Conservation (phyloP, 1,140 invertebrate genomes). For the Temnothorax curvispinosus region DNA sequence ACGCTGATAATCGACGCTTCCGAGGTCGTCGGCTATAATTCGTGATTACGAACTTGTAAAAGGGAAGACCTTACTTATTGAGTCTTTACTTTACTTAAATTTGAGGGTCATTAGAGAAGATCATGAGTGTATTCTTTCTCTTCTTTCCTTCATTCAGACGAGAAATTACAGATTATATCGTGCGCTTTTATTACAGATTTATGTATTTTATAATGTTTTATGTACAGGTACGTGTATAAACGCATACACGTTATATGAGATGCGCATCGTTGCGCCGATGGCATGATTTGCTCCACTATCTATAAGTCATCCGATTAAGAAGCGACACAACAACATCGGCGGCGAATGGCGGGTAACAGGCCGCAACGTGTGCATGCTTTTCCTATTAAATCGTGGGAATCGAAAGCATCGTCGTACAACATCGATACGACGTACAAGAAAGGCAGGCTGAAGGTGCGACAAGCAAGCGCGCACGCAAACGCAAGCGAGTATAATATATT, state of each 20-base stretch:
- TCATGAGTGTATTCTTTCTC: not conserved
- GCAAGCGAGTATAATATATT: conserved; percentile 57
- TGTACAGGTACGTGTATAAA: not conserved
- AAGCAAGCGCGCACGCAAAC: conserved; percentile 33
- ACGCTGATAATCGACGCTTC: not conserved
- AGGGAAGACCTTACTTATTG: not conserved
- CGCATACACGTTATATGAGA: not conserved
- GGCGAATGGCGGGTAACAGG: not conserved
- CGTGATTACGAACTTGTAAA: not conserved
- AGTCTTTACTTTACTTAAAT: not conserved
- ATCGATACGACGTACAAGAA: conserved; percentile 26
- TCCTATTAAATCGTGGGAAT: conserved; percentile 57
- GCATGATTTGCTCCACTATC: conserved; percentile 10
- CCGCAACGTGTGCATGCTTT: not conserved
- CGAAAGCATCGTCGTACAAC: conserved; percentile 41
- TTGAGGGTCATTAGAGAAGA: not conserved
- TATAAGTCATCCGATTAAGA: conserved; percentile 14
- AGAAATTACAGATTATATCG: conserved; percentile 2
- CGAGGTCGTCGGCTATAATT: not conserved
- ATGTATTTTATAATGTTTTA: not conserved
- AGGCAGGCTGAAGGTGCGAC: conserved; percentile 32
- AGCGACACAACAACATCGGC: conserved; percentile 9
- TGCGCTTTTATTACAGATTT: not conserved
- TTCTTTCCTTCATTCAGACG: not conserved
- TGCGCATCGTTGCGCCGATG: not conserved